Base-by-base conservation (phyloP, 2,888 invertebrate species). In the Meganola albula region DNA sequence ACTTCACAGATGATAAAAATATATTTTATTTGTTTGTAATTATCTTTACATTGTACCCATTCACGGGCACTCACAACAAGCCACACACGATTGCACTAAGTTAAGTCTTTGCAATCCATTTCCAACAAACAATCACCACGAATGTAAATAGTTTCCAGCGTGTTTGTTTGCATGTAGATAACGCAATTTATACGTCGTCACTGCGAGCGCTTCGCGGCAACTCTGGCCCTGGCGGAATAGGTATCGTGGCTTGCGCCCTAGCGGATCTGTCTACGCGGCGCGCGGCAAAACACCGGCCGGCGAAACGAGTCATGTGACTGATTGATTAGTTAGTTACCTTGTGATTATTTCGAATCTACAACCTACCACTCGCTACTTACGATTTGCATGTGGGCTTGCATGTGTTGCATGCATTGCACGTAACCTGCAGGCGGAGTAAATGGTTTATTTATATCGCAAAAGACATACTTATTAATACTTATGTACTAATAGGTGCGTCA, bases 231-330 rank as follows among this genome's bases (percentile, higher is more conserved):
- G n/a, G n/a, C n/a, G n/a, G n/a, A n/a, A n/a, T n/a, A n/a, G n/a
- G n/a, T n/a, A n/a, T n/a, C n/a, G n/a, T n/a, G n/a, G n/a, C n/a
- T n/a, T n/a, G n/a, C n/a, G n/a, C n/a, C n/a, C n/a, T n/a, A 55
- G 36, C 45, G 50, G 50, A 45, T 51, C 45, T 53, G 51, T 10
- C n/a, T n/a, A n/a, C n/a, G n/a, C n/a, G n/a, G n/a, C n/a, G n/a
- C n/a, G n/a, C n/a, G n/a, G n/a, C n/a, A n/a, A 42, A 47, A 53
- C 48, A 64, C 75, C 72, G 74, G 73, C 75, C 72, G 74, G 73
- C 68, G 65, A 64, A 48, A 37, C 42, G 39, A 58, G 58, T 78
- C 73, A 73, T 74, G 72, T 82, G 80, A 77, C 63, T n/a, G n/a
- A n/a, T n/a, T n/a, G n/a, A n/a, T n/a, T n/a, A n/a, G n/a, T n/a